These are phyloP conservation scores for Oligia latruncula DNA, from an alignment of 2,888 invertebrate species.

Conservation along the genomic window DNA sequence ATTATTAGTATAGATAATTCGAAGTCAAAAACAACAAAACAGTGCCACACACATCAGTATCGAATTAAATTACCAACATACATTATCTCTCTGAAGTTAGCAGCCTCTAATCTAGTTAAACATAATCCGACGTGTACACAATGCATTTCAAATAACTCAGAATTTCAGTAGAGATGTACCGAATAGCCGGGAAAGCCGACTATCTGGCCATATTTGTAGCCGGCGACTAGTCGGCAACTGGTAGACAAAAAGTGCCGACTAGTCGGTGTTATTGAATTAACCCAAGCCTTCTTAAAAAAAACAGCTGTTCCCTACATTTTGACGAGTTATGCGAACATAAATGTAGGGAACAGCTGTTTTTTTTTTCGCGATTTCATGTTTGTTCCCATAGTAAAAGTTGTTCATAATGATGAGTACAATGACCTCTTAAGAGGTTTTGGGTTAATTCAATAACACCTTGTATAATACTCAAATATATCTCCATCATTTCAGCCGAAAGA, in stretches of 20 bases:
- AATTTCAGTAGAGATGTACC: constrained; percentile 25
- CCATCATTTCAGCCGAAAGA: too few relatives aligned
- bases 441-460: too few relatives aligned
- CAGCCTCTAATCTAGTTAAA: constrained; percentile 45
- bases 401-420: too few relatives aligned
- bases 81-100: constrained; percentile 37
- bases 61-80: constrained; percentile 39
- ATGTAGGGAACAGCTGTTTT: too few relatives aligned
- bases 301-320: too few relatives aligned
- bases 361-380: too few relatives aligned
- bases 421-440: too few relatives aligned
- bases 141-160: constrained; percentile 51
- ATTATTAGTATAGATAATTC: background rate
- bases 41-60: constrained; percentile 37
- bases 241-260: background rate
- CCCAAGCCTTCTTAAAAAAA: too few relatives aligned
- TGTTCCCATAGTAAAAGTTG: too few relatives aligned
- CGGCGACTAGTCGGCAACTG: background rate
- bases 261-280: too few relatives aligned
- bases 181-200: background rate
- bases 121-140: constrained; percentile 37
- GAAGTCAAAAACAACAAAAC: constrained; percentile 16
- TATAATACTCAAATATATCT: too few relatives aligned
- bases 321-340: too few relatives aligned
- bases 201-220: background rate